A percentile compares a stretch with the other conserved stretches of the same genome.
Evolutionary conservation across 2,888 invertebrate genomes (phyloP).

Genomic region (Apotomis capreana): DNA sequence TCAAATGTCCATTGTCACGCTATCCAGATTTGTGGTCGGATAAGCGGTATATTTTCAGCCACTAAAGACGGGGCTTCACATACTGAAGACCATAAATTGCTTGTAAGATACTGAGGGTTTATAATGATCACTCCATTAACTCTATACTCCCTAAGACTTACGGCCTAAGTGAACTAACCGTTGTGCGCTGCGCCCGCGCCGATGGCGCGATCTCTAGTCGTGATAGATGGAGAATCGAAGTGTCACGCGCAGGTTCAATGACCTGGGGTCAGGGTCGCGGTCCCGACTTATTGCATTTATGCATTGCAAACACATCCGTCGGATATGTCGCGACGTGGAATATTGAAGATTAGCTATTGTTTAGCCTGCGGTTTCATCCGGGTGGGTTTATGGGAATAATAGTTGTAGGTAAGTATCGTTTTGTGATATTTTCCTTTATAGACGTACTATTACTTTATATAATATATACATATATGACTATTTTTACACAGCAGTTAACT

Average conservation of each 20-base stretch:
- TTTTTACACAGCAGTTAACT: no score
- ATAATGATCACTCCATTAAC: no score
- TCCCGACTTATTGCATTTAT: constrained; percentile 69
- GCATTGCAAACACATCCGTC: constrained; percentile 71
- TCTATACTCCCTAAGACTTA: no score
- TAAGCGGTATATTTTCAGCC: no score
- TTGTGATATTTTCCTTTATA: background rate
- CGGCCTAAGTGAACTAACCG: constrained; percentile 5
- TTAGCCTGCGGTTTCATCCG: constrained; percentile 29
- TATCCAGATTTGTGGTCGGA: no score
- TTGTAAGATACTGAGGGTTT: no score
- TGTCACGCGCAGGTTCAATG: constrained; percentile 80
- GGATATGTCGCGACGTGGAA: constrained; percentile 76
- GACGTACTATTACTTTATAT: no score
- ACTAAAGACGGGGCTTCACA: no score
- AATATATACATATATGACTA: no score
- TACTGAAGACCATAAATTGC: no score
- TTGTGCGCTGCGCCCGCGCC: constrained; percentile 45
- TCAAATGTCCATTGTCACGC: no score
- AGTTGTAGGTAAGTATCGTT: background rate
- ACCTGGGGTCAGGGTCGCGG: constrained; percentile 80
- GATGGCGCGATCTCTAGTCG: constrained; percentile 73
- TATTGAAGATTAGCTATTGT: constrained; percentile 48
- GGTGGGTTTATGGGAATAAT: constrained; percentile 4
- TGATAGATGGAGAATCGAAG: constrained; percentile 82